These are phyloP conservation scores for Protaetia brevitarsis DNA, from an alignment of 1,140 invertebrate species.

Conservation along the genomic window DNA sequence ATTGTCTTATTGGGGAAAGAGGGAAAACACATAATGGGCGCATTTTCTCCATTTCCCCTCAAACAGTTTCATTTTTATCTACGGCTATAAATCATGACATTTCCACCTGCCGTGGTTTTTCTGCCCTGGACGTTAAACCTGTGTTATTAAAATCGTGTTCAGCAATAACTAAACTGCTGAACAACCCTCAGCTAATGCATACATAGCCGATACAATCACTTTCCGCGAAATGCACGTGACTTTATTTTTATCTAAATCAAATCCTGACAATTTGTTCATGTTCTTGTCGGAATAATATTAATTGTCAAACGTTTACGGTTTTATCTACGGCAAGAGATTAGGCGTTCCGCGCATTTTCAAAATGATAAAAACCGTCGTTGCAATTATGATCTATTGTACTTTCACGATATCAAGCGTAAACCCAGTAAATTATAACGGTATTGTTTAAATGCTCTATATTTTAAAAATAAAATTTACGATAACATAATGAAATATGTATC, in stretches of 20 bases:
- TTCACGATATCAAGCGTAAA: too few relatives aligned
- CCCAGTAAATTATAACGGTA: too few relatives aligned
- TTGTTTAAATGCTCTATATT: too few relatives aligned
- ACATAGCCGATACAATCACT: background rate
- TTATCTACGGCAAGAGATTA: background rate
- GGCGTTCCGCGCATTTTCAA: background rate
- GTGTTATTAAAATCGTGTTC: too few relatives aligned
- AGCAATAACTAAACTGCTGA: background rate
- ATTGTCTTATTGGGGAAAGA: background rate
- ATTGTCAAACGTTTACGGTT: background rate
- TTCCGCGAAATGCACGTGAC: background rate
- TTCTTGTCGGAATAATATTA: conserved; percentile 1
- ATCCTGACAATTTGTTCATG: background rate
- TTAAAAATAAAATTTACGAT: too few relatives aligned
- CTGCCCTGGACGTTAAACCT: background rate
- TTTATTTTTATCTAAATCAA: background rate
- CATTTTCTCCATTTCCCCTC: background rate
- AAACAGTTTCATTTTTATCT: background rate
- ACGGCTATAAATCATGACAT: too few relatives aligned
- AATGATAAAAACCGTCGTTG: too few relatives aligned
- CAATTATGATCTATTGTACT: too few relatives aligned
- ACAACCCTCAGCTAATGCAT: background rate
- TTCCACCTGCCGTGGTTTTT: background rate
- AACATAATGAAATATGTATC: too few relatives aligned
- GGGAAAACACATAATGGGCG: background rate